Conservation (phyloP, 1,140 invertebrate species). For the Apocrypta bakeri region DNA sequence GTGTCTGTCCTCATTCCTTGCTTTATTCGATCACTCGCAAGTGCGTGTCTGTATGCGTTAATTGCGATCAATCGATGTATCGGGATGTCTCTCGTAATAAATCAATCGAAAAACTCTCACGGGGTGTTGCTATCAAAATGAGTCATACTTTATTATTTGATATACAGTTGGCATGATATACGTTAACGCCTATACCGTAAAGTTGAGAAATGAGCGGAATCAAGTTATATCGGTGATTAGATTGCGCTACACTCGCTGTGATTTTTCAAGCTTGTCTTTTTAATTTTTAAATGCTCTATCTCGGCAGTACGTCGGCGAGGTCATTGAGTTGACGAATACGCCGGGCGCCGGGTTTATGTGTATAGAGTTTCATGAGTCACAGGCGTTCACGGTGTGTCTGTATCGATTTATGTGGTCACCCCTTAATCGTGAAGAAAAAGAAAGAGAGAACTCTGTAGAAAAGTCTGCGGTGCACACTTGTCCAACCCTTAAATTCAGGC, state of each 20-base stretch:
- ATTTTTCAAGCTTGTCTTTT: too few species aligned
- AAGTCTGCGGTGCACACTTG: too few species aligned
- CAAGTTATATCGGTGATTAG: not conserved
- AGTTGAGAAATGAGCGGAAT: not conserved
- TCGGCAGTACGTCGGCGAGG: too few species aligned
- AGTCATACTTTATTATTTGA: not conserved
- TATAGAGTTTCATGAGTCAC: constrained; percentile 8
- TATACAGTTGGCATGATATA: too few species aligned
- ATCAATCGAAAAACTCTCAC: too few species aligned
- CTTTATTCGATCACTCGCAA: not conserved
- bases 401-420: constrained; percentile 31
- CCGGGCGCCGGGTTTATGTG: not conserved
- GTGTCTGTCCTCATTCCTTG: not conserved
- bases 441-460: not conserved
- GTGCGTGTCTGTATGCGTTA: not conserved
- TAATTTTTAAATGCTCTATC: too few species aligned
- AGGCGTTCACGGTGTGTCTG: not conserved
- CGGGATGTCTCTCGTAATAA: too few species aligned
- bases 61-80: not conserved
- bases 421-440: not conserved
- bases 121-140: not conserved
- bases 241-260: not conserved
- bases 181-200: too few species aligned
- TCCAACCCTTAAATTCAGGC: too few species aligned
- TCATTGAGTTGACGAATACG: constrained; percentile 10